Conservation (phyloP, 2,888 invertebrate species). For the Vannuccia rotundouncinata region DNA sequence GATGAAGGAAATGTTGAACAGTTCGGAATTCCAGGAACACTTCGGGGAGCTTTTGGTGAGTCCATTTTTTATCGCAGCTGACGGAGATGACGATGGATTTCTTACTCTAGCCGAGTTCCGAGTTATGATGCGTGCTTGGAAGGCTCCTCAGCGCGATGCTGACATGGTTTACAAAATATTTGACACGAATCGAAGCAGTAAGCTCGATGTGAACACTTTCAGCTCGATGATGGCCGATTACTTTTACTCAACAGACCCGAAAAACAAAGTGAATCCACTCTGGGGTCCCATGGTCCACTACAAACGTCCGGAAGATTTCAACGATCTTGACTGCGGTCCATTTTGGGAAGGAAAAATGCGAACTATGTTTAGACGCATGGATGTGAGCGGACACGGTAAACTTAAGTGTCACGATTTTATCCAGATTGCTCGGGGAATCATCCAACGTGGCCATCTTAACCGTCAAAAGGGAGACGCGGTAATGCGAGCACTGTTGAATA, state of each 20-base stretch:
- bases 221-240: slow-evolving; percentile 33
- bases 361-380: slow-evolving; percentile 39
- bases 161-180: slow-evolving; percentile 36
- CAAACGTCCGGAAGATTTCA: slow-evolving; percentile 38
- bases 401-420: slow-evolving; percentile 40
- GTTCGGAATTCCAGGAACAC: slow-evolving; percentile 31
- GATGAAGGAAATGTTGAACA: slow-evolving; percentile 28
- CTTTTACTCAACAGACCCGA: slow-evolving; percentile 38
- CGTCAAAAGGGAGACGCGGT: slow-evolving; percentile 33
- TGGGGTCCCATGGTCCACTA: slow-evolving; percentile 39
- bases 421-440: slow-evolving; percentile 37
- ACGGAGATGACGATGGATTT: slow-evolving; percentile 34
- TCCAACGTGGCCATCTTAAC: slow-evolving; percentile 38
- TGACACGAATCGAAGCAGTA: slow-evolving; percentile 27
- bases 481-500: slow-evolving; percentile 36
- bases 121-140: slow-evolving; percentile 32
- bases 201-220: slow-evolving; percentile 32
- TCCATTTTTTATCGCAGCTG: slow-evolving; percentile 38
- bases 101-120: slow-evolving; percentile 38
- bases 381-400: slow-evolving; percentile 33
- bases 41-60: slow-evolving; percentile 34
- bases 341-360: slow-evolving; percentile 40
- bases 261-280: slow-evolving; percentile 6
- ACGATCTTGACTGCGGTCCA: slow-evolving; percentile 36
- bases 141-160: slow-evolving; percentile 31